A percentile compares a stretch with the other conserved stretches of the same genome.
Evolutionary conservation across 2,113 vertebrate species (phyloP).

Genomic region (Bubo bubo): DNA sequence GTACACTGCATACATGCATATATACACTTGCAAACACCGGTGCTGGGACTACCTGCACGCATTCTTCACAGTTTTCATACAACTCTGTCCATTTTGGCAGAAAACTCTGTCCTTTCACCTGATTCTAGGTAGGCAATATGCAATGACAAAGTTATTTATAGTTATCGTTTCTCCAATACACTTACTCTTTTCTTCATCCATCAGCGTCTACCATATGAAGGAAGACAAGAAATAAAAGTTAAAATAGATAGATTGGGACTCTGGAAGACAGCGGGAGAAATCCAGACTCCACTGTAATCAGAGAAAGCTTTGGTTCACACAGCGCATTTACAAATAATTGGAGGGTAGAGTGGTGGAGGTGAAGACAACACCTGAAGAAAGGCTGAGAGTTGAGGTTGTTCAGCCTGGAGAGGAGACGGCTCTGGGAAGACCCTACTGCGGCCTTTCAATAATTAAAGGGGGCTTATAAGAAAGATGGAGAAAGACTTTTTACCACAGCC

Average conservation of each 20-base stretch:
- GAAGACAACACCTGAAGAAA: not conserved
- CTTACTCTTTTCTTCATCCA: not conserved
- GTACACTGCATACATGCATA: not conserved
- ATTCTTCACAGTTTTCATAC: not conserved
- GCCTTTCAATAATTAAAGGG: not conserved
- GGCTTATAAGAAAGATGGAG: not conserved
- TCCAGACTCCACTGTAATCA: not conserved
- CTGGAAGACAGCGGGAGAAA: not conserved
- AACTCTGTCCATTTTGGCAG: not conserved
- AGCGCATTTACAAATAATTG: not conserved
- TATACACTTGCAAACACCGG: not conserved
- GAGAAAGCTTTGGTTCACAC: not conserved
- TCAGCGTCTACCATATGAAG: not conserved
- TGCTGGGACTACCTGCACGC: not conserved
- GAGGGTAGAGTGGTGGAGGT: not conserved
- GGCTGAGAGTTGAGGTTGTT: not conserved
- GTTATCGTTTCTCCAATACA: not conserved
- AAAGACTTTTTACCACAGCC: not conserved
- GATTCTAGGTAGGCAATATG: not conserved
- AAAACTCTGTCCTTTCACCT: not conserved
- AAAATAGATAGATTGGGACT: not conserved
- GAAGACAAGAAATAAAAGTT: not conserved
- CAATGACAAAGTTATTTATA: not conserved
- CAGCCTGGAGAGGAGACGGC: too few relatives aligned
- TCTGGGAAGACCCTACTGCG: not conserved